Conservation (phyloP, 2,113 vertebrate species). For the Oreochromis spilurus region DNA sequence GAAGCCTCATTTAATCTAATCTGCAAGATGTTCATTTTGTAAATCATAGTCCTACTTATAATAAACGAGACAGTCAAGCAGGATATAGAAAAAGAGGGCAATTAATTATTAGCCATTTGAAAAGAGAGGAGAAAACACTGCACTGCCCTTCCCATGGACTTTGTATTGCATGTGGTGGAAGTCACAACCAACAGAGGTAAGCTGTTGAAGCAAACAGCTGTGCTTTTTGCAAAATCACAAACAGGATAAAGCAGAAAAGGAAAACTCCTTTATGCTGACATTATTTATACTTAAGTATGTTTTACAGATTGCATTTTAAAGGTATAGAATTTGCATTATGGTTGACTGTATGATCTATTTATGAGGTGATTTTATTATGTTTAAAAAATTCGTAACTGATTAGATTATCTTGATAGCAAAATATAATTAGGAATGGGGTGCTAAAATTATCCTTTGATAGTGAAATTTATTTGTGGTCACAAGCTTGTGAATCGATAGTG, state of each 20-base stretch:
- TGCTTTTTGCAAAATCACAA: neutral
- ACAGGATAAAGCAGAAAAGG: neutral
- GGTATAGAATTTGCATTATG: rapidly evolving
- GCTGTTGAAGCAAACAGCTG: neutral
- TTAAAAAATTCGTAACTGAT: neutral
- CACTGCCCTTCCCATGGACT: neutral
- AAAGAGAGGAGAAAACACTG: neutral
- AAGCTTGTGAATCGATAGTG: neutral
- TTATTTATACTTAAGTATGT: neutral
- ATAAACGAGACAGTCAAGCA: neutral
- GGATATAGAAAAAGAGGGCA: neutral
- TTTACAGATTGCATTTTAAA: neutral
- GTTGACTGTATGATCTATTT: neutral
- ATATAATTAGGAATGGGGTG: neutral
- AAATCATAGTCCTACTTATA: neutral
- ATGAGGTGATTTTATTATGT: rapidly evolving
- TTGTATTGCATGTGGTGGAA: neutral
- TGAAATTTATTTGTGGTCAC: neutral
- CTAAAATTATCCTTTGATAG: neutral
- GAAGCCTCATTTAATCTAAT: neutral
- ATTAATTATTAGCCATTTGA: neutral
- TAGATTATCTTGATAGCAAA: neutral
- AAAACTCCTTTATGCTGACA: neutral
- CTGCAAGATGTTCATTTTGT: neutral
- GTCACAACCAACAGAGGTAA: neutral